Evolutionary conservation across 2,797 vertebrate species (phyloP), one percentile per base, ranked within the genome.

Genomic region (Clamator glandarius): DNA sequence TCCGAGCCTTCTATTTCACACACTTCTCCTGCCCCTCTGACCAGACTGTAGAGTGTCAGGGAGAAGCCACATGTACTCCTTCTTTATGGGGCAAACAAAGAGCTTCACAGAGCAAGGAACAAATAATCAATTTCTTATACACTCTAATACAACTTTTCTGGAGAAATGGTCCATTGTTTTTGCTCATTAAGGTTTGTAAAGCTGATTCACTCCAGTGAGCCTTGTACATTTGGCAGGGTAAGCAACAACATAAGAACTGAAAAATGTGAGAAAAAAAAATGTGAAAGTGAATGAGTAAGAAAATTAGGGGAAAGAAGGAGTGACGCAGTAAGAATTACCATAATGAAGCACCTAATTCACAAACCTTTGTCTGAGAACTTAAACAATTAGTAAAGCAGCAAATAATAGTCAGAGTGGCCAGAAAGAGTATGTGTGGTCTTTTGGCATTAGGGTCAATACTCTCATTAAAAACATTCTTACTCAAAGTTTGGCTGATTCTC

Each of bases 41-140:
- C 24, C 20, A 26, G 42, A 7, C 11, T 33, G 12, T 31, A 29
- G 0, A 0, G 29, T 9, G 15, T 12, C 23, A 13, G 11, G 11
- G 23, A 70, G 44, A 58, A 77, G 48, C 35, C 31, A 54, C 0
- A 0, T 18, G 12, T 21, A 21, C 25, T 29, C 29, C 6, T 51
- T 17, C 36, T 67, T 61, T 42, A 11, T 5, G 12, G 5, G 15
- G 29, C 50, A 15, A 81, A 61, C 25, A 35, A 67, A 68, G 36
- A 41, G 10, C 48, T 82, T 73, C 31, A 7, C 2, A 4, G 29
- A 78, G 50, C 55, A 36, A 31, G 9, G 24, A 25, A 28, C 48
- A 46, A 85, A 58, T 36, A 48, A 42, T 4, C 4, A 6, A 12
- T 31, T 81, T 41, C 36, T 67, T 51, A 25, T 57, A 9, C 26